Percentiles rank a stretch among this genome's conserved stretches.
phyloP scores from a whole-genome alignment of 2,888 invertebrate species.

The Luperina nickerlii region DNA sequence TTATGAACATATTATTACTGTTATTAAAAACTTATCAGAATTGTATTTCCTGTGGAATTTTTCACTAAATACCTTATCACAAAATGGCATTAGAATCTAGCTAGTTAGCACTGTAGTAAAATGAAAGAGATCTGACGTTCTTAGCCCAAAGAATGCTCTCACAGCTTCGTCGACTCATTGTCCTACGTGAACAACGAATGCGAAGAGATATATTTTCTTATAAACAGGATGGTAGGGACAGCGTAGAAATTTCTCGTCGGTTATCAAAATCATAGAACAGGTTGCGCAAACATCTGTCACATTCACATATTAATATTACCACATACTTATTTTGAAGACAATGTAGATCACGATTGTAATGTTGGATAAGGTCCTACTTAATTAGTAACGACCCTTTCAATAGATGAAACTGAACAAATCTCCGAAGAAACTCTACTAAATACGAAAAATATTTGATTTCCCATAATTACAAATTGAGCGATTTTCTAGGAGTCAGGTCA shows the following conservation, averaged over 20 bases:
- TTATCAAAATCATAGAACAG: no score
- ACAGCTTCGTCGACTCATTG: constrained; percentile 25
- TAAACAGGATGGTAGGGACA: background rate
- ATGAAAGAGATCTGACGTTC: constrained; percentile 41
- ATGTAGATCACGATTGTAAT: background rate
- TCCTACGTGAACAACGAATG: background rate
- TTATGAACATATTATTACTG: background rate
- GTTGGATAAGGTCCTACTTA: background rate
- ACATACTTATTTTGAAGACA: background rate
- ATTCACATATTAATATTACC: background rate
- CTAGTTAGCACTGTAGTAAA: constrained; percentile 14
- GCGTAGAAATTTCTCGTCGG: no score
- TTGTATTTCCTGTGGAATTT: background rate
- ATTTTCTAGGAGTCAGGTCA: background rate
- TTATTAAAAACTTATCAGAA: constrained; percentile 7
- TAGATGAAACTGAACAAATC: background rate
- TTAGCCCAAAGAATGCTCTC: constrained; percentile 38
- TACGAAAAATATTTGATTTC: background rate
- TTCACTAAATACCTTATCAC: background rate
- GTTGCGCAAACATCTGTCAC: background rate
- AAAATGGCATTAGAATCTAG: constrained; percentile 35
- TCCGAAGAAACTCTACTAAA: background rate
- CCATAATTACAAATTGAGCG: background rate
- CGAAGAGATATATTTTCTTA: background rate
- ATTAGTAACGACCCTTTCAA: background rate